Evolutionary conservation across 2,113 vertebrate species (phyloP), one percentile per base, ranked within the genome.

Genomic region (Circaetus cinerascens): DNA sequence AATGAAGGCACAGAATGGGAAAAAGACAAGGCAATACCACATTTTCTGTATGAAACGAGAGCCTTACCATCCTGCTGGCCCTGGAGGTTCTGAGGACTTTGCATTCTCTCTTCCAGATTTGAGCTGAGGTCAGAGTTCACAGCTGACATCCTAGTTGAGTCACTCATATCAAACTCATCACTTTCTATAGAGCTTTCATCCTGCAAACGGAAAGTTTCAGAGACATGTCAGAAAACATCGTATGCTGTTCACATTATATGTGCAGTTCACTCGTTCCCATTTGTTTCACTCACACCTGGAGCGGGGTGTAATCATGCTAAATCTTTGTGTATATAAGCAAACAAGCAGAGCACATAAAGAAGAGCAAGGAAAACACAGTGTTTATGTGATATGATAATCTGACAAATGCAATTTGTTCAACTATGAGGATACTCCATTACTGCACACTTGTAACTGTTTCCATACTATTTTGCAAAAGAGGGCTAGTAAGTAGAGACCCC

Each of bases 181-280:
- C 98, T 99, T 97, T 99, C 98, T 97, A 99, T 98, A 74, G 98
- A 99, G 90, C 98, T 99, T 97, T 99, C 98, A 97, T 99, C 98
- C 98, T 99, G 95, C 73, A 97, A 97, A 64, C 10, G 13, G 68
- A 57, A 93, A 77, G 67, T 87, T 90, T 45, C 57, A 73, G 64
- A 66, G 36, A 84, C 18, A 5, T 25, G 91, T 91, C 46, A 90
- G 96, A 68, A 97, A 95, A n/a, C n/a, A 48, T 26, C 2, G 10
- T 30, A 74, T 7, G 6, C 34, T 53, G 22, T 36, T 94, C 48
- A 55, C 27, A 25, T 32, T 48, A 7, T 7, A 59, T 4, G 16
- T 56, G 76, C 38, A 55, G 32, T 26, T 95, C 55, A 48, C 50
- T 89, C 21, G 2, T 29, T 87, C 45, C 40, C 15, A 2, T 59